These are phyloP conservation scores for Catagonus wagneri DNA, from an alignment of 2,113 vertebrate genomes.

Conservation along the genomic window DNA sequence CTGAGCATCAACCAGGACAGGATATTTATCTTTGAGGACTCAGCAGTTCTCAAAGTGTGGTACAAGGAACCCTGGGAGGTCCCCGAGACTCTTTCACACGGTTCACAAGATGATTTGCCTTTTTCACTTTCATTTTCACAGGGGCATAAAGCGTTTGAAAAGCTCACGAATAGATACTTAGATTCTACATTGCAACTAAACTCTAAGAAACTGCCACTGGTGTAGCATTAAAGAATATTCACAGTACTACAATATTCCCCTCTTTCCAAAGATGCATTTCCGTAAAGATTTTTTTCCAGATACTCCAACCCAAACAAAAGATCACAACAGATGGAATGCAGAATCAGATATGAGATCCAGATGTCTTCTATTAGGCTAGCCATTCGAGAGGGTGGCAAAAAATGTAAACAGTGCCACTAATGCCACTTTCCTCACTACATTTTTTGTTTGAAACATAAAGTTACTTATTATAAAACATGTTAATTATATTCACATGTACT, in stretches of 20 bases:
- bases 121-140: background rate
- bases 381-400: background rate
- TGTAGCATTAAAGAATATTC: background rate
- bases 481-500: background rate
- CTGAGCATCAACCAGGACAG: background rate
- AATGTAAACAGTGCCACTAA: background rate
- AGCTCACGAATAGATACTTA: background rate
- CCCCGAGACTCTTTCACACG: background rate
- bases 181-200: background rate
- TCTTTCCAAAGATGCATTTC: background rate
- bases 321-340: background rate
- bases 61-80: background rate
- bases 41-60: background rate
- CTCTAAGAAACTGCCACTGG: background rate
- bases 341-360: background rate
- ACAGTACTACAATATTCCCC: rapidly evolving
- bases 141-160: background rate
- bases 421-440: background rate
- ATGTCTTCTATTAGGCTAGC: background rate
- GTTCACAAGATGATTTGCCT: background rate
- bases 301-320: background rate
- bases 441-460: background rate
- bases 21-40: background rate
- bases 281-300: background rate
- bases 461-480: background rate